Evolutionary conservation across 1,140 invertebrate genomes (phyloP), one percentile per base, ranked within the genome.

Genomic region (Papilio machaon): DNA sequence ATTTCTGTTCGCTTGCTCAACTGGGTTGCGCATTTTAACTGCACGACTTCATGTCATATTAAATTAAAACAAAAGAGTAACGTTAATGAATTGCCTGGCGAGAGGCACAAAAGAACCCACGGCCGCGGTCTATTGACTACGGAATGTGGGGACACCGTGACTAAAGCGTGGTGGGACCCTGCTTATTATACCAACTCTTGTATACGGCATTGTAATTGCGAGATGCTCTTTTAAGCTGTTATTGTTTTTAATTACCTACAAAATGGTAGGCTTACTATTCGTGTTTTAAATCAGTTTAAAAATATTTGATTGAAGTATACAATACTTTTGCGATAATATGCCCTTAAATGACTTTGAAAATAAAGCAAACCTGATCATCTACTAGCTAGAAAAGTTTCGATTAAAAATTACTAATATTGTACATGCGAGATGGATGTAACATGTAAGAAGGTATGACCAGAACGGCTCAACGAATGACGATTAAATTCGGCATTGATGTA

Each of bases 111-210:
- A 76, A 76, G 74, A 54, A 19, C 47, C 74, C 19, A 58, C 46
- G 19, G 73, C 23, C 13, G n/a, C 47, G 74, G 74, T 76, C 74
- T 76, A 54, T 52, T 76, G 74, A 47, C 74, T 52, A 52, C 23
- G 46, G 74, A 76, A 76, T 76, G 74, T 52, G 46, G 74, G 74
- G 74, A 23, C 74, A 19, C 46, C 23, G n/a, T 76, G 74, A 70
- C 64, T 38, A 70, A 35, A 70, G 64, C 30, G 23, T 70, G 30
- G 64, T 70, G 64, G 64, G 64, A 70, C 64, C 64, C 64, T 70
- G 60, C 58, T 64, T 64, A 64, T 70, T 17, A 17, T 38, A 35
- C 13, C 60, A 23, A 35, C 64, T 70, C 11, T 35, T 70, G 60
- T 30, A 30, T 30, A 30, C 23, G 0, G n/a, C 54, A n/a, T 64